These are phyloP conservation scores for Peromyscus nudipes DNA, from an alignment of 2,797 vertebrate species.

Conservation along the genomic window DNA sequence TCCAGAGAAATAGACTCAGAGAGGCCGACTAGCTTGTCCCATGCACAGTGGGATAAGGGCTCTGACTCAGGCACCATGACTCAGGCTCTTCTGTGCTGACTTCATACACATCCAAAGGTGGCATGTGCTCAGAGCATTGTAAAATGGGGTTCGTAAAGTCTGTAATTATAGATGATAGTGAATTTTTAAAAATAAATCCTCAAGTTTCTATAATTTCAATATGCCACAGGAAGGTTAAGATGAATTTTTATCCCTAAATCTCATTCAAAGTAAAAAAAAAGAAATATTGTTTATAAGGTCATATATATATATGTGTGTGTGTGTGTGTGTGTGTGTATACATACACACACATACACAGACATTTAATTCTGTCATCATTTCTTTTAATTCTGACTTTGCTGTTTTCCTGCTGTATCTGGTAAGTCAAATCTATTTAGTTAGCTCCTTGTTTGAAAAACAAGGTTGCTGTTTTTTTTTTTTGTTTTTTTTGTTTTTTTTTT, in stretches of 20 bases:
- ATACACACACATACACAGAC: too few relatives aligned
- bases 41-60: neutral
- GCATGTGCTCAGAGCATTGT: neutral
- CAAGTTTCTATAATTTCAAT: neutral
- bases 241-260: neutral
- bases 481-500: neutral
- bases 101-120: neutral
- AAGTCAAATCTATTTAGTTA: conserved; percentile 14
- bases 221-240: neutral
- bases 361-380: neutral
- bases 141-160: neutral
- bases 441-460: neutral
- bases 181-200: neutral
- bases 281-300: neutral
- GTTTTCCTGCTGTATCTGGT: neutral
- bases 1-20: neutral
- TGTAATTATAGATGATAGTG: neutral
- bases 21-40: neutral
- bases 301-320: too few relatives aligned
- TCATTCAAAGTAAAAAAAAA: neutral
- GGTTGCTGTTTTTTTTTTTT: neutral
- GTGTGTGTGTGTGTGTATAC: too few relatives aligned
- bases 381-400: conserved; percentile 3
- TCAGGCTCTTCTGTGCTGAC: neutral
- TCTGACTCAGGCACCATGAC: neutral